These are phyloP conservation scores for Conus betulinus DNA, from an alignment of 1,140 invertebrate genomes.

Conservation along the genomic window DNA sequence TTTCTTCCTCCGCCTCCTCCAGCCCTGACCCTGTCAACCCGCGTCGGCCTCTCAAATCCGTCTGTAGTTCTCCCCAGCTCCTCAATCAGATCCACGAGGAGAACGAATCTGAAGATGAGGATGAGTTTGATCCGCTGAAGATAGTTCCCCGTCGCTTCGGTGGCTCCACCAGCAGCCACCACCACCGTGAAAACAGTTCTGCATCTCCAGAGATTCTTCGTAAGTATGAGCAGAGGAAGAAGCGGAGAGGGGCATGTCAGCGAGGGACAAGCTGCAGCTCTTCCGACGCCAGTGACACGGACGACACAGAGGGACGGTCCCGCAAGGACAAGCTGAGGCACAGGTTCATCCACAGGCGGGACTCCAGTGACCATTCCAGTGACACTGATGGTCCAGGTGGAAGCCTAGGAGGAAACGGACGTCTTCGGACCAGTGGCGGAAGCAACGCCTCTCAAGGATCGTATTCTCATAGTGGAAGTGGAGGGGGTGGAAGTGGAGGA, in stretches of 20 bases:
- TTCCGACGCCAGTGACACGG: conserved; percentile 90
- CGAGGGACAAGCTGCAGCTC: conserved; percentile 91
- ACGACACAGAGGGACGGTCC: conserved; percentile 90
- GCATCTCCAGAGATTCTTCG: conserved; percentile 75
- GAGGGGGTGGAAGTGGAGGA: conserved; percentile 28
- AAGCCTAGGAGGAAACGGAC: conserved; percentile 54
- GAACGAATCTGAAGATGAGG: conserved; percentile 76
- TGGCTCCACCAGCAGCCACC: conserved; percentile 14
- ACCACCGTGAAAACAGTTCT: conserved; percentile 41
- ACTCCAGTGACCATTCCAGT: conserved; percentile 75
- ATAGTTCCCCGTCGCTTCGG: conserved; percentile 53
- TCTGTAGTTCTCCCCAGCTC: conserved; percentile 80
- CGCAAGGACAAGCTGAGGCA: conserved; percentile 83
- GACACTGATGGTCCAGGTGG: conserved; percentile 69
- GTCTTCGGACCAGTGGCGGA: conserved; percentile 17
- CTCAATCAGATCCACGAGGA: conserved; percentile 87
- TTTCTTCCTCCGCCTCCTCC: conserved; percentile 9
- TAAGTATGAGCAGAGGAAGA: conserved; percentile 80
- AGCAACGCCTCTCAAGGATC: conserved; percentile 25
- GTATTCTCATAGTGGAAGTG: conserved; percentile 22
- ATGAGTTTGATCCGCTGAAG: conserved; percentile 66
- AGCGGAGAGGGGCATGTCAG: conserved; percentile 83
- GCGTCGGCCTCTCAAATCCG: conserved; percentile 75
- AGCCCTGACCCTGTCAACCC: conserved; percentile 36
- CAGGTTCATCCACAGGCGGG: conserved; percentile 67